Evolutionary conservation across 2,797 vertebrate species (phyloP), one percentile per base, ranked within the genome.

Genomic region (Macrochelys suwanniensis): DNA sequence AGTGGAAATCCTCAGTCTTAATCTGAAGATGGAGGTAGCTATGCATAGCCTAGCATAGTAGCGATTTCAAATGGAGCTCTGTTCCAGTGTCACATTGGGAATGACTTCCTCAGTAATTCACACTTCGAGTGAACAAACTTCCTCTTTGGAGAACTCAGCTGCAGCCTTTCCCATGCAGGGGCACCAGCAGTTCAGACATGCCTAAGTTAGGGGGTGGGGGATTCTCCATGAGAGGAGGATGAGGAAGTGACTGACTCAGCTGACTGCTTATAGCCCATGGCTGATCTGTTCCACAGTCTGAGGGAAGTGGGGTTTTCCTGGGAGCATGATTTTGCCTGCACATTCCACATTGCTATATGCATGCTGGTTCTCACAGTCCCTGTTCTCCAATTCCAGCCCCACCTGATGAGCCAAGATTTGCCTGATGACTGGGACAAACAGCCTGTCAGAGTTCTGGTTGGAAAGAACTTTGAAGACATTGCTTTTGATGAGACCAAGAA

Each of bases 321-420:
- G n/a, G 15, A 50, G 1, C 2, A 45, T 83, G 61, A 50, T 2
- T 68, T 37, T 3, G 76, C 28, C 2, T 21, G 57, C 31, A 31
- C 5, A 21, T 89, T 82, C 78, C 51, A 33, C 56, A 76, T 47
- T 74, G 85, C 80, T 76, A 37, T 7, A 78, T 82, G 88, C 83
- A 86, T 82, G 74, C 23, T 21, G 17, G 33, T 7, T 33, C 31
- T 81, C 33, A n/a, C n/a, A 71, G 56, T 80, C 61, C 80, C 26
- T 45, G 50, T 25, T 83, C 68, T 93, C 77, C 77, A 23, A 71
- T 85, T 97, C 76, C 96, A 99, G 99, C 99, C 99, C 23, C 99
- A 99, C 97, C 98, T 99, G 91, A 99, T 99, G 99, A 99, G 99
- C 98, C 99, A 99, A 95, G 99, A 99, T 94, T 98, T 99, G 94